Evolutionary conservation across 1,140 invertebrate species (phyloP), one percentile per base, ranked within the genome.

Genomic region (Penaeus vannamei): DNA sequence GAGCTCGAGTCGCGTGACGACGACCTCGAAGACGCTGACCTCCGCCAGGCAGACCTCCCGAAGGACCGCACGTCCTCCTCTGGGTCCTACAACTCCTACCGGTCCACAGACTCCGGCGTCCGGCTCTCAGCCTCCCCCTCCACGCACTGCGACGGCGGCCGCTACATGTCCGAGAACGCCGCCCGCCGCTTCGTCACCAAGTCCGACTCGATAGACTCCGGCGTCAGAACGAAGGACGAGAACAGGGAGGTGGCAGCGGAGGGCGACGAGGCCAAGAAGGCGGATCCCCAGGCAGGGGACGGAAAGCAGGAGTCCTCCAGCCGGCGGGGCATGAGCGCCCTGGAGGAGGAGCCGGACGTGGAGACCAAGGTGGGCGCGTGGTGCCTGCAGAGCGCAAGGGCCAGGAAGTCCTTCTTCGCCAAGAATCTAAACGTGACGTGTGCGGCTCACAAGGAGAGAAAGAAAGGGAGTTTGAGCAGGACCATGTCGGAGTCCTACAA

Each of bases 31-130:
- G 89, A 90, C 72, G 85, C 85, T 26, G 91, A 91, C 76, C 84
- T 91, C 29, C 86, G 91, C 61, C 91, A 90, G 23, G 79, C 86
- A 29, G 91, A 91, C 72, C 66, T 89, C 46, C 91, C 91, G 19
- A 91, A 91, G 82, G 91, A 91, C 77, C 85, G 91, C 26, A 91
- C 91, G 12, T 91, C 91, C 36, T 91, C 91, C 26, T 91, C 91
- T n/a, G 91, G 91, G n/a, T 91, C 91, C 64, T 91, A 91, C 61
- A 91, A 91, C 72, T 91, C 91, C 59, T 91, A 91, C 64, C 82
- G 91, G 22, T 91, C 91, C 32, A 91, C 88, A n/a, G 91, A 91
- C 66, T 90, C 89, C 19, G 91, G 91, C 17, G 91, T 91, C 46
- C 77, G 89, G 59, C 84, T 91, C 17, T 91, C 91, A 1, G 91